Evolutionary conservation across 53 echinoderm and acorn worm species (phyloP), one percentile per base, ranked within the genome.

Genomic region (Actinopyga echinites): DNA sequence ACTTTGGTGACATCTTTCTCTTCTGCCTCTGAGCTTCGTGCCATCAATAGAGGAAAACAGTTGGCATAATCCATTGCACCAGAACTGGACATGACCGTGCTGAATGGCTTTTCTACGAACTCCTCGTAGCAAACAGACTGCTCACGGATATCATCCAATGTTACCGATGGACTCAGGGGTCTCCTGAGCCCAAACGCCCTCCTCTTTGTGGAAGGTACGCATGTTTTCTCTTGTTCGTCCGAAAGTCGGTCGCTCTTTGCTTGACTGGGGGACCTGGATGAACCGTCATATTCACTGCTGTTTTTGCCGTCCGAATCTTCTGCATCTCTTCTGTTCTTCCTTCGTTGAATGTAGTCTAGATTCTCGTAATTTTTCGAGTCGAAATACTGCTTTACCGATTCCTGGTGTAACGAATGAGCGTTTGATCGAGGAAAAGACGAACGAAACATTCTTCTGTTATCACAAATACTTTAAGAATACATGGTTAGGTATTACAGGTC

Each of bases 71-170:
- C 91, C 11, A 68, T 25, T 40, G 65, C 56, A 21, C 86, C 88
- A 1, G 61, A 30, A 44, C 71, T 64, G 8, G 73, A 56, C 54
- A 79, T 84, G 69, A 92, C 66, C 19, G 96, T 93, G 80, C 96
- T 96, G 85, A 85, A 96, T 17, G 96, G 96, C 55, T 92, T 93
- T 49, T 89, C 84, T 17, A 86, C 83, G 89, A 93, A 93, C 35
- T 93, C 93, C 32, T 89, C 86, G 32, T 86, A 75, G 42, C 86
- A 79, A 6, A 87, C 77, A 30, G 90, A 87, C 33, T 79, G 65
- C 3, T 49, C 82, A 21, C 79, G 67, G 6, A 89, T 62, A 1
- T 79, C 84, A 2, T 54, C 69, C 0, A 56, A 56, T 0, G 79
- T 62, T 10, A 84, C 67, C 24, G 56, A 37, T 15, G 85, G 83